Conservation (phyloP, 2,113 vertebrate genomes). For the Oryzias woworae region DNA sequence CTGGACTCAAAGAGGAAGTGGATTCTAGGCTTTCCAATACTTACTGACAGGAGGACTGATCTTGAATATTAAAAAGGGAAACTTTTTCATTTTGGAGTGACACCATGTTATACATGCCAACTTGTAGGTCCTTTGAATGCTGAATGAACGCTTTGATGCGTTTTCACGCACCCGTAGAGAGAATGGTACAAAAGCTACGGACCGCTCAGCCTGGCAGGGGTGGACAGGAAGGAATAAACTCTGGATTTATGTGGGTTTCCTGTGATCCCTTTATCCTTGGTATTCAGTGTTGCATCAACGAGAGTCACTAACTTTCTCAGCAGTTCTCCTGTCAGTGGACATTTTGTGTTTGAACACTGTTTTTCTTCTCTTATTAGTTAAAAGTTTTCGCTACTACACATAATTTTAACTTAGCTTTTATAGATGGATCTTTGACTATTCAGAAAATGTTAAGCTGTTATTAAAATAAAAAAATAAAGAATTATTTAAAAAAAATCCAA, state of each 20-base stretch:
- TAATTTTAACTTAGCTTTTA: no score
- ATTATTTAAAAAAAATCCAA: no score
- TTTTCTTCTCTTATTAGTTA: no score
- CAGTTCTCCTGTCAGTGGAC: slow-evolving; percentile 19
- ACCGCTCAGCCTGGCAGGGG: slow-evolving; percentile 4
- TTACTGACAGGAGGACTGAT: background rate
- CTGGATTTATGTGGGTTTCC: slow-evolving; percentile 40
- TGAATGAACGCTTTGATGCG: background rate
- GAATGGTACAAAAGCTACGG: slow-evolving; percentile 8
- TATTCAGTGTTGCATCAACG: background rate
- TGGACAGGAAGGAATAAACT: slow-evolving; percentile 4
- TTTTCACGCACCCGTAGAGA: background rate
- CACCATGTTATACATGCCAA: background rate
- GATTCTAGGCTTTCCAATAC: slow-evolving; percentile 13
- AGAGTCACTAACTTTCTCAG: slow-evolving; percentile 16
- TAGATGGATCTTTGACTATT: no score
- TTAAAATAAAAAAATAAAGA: no score
- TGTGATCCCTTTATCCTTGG: slow-evolving; percentile 11
- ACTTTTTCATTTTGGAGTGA: slow-evolving; percentile 2
- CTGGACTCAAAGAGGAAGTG: slow-evolving; percentile 1
- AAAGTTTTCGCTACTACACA: no score
- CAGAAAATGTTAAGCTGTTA: no score
- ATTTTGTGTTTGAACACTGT: no score
- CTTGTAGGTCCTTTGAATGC: slow-evolving; percentile 1
- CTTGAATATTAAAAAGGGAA: background rate